Percentiles rank a stretch among this genome's conserved stretches.
Evolutionary conservation across 2,888 invertebrate species (phyloP).

Genomic region (Synanthedon myopaeformis): DNA sequence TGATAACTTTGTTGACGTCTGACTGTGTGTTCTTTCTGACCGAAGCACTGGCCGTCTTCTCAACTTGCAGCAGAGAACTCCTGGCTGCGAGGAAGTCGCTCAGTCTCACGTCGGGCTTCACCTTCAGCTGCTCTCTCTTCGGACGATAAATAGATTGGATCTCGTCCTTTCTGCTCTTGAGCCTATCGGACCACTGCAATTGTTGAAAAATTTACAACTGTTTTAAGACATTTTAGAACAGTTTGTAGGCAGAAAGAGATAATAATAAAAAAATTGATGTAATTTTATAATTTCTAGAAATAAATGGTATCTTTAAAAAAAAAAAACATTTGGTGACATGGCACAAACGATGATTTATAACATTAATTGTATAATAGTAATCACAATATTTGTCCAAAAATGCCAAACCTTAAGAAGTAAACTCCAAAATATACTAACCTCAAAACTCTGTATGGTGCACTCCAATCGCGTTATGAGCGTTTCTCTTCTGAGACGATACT

Average conservation of each 20-base stretch:
- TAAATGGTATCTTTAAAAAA: too few species aligned
- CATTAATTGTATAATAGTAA: too few species aligned
- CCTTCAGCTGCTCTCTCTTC: constrained; percentile 44
- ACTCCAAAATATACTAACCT: constrained; percentile 61
- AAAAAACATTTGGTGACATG: too few species aligned
- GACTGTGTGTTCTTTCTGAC: constrained; percentile 88
- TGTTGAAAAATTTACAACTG: too few species aligned
- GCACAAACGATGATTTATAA: too few species aligned
- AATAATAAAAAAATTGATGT: too few species aligned
- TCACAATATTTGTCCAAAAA: not conserved
- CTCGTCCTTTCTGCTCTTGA: constrained; percentile 78
- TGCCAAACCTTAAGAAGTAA: too few species aligned
- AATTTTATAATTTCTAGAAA: too few species aligned
- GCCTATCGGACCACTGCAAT: constrained; percentile 83
- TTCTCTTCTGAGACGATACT: constrained; percentile 86
- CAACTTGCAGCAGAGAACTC: constrained; percentile 84
- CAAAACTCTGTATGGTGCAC: constrained; percentile 96
- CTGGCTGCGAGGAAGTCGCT: constrained; percentile 88
- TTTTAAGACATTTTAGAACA: too few species aligned
- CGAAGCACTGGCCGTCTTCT: constrained; percentile 90
- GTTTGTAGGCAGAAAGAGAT: too few species aligned
- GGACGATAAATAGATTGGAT: constrained; percentile 68
- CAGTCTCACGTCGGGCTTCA: constrained; percentile 76
- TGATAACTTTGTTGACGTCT: constrained; percentile 88
- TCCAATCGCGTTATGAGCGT: constrained; percentile 92